These are phyloP conservation scores for Zaprionus ornatus DNA, from an alignment of 1,140 invertebrate species.

Conservation along the genomic window DNA sequence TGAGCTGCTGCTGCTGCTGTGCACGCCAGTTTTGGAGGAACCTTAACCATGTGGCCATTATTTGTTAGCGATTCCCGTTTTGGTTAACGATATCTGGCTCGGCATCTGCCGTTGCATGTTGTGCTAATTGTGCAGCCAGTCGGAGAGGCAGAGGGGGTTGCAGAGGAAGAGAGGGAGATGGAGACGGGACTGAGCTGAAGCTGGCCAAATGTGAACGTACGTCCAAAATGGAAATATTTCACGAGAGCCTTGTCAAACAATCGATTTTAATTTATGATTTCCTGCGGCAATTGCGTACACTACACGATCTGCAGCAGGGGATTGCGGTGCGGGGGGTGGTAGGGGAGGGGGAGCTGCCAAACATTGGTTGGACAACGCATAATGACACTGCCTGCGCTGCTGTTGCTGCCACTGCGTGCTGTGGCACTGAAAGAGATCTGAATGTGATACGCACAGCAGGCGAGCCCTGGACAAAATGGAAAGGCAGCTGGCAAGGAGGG, in stretches of 20 bases:
- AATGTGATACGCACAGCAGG: slow-evolving; percentile 61
- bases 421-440: slow-evolving; percentile 23
- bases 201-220: slow-evolving; percentile 40
- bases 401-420: too few relatives aligned
- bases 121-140: slow-evolving; percentile 69
- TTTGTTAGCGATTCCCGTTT: slow-evolving; percentile 70
- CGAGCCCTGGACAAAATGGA: slow-evolving; percentile 53
- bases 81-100: slow-evolving; percentile 29
- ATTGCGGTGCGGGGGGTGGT: background rate
- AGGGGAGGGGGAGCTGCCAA: background rate
- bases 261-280: slow-evolving; percentile 82
- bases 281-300: slow-evolving; percentile 65
- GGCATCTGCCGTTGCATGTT: slow-evolving; percentile 67
- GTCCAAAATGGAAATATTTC: slow-evolving; percentile 53
- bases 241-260: slow-evolving; percentile 76
- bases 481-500: slow-evolving; percentile 39
- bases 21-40: slow-evolving; percentile 77
- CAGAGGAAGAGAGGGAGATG: background rate
- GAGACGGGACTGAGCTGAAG: background rate
- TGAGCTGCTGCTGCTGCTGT: slow-evolving; percentile 39
- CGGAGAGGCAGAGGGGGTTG: too few relatives aligned
- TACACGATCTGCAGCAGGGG: background rate
- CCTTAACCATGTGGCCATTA: slow-evolving; percentile 59
- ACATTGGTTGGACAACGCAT: slow-evolving; percentile 45
- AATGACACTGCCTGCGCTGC: slow-evolving; percentile 63